Evolutionary conservation across 2,113 vertebrate species (phyloP).

Genomic region (Odocoileus hemionus): DNA sequence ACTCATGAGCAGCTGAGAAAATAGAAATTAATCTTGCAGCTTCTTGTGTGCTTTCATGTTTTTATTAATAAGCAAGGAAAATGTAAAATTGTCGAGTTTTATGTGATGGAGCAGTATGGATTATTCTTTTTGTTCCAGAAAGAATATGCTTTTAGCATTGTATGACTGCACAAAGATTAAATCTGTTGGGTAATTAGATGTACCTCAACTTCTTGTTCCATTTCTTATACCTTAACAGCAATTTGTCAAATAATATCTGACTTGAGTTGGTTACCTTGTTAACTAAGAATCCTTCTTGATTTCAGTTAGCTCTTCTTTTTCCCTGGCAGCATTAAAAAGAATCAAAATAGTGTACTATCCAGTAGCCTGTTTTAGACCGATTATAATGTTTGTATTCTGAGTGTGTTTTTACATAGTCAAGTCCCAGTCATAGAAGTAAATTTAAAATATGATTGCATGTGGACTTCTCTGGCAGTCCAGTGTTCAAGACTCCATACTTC

Average conservation of each 20-base stretch:
- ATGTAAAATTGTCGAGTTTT: not conserved
- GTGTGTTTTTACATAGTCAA: not conserved
- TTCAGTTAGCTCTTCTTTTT: slow-evolving; percentile 33
- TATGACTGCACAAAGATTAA: not conserved
- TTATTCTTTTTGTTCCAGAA: not conserved
- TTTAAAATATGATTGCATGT: not conserved
- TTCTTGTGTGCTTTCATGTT: not conserved
- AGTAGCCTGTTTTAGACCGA: not conserved
- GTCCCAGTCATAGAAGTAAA: not conserved
- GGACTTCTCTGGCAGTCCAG: not conserved
- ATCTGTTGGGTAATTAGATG: not conserved
- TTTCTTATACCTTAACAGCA: not conserved
- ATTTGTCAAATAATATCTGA: not conserved
- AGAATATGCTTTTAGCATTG: not conserved
- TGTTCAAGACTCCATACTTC: not conserved
- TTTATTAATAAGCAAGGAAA: not conserved
- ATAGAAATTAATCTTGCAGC: not conserved
- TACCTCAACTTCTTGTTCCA: not conserved
- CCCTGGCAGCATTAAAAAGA: not conserved
- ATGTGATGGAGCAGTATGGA: not conserved
- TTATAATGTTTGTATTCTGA: not conserved
- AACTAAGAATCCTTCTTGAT: not conserved
- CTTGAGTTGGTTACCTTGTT: not conserved
- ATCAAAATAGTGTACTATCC: not conserved
- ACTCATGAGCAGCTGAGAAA: not conserved